Conservation (phyloP, 2,888 invertebrate species). For the Drosophila nr. perissopoda region DNA sequence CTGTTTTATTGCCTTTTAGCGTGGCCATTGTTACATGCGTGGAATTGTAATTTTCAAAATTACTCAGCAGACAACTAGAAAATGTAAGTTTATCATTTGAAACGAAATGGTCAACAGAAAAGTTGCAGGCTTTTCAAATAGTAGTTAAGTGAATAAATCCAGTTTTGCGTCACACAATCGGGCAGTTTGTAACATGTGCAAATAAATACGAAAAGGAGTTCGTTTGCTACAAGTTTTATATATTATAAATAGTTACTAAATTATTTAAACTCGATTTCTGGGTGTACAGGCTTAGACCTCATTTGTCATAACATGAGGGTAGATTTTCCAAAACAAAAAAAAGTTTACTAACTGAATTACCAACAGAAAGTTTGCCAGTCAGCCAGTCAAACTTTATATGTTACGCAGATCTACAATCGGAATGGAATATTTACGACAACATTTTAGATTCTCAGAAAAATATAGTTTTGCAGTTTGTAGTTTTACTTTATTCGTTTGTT, state of each 20-base stretch:
- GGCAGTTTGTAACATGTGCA: neutral
- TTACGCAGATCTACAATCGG: neutral
- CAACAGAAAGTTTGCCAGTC: neutral
- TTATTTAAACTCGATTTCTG: neutral
- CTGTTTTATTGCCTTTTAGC: constrained; percentile 31
- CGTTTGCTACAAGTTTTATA: neutral
- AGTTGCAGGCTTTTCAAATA: neutral
- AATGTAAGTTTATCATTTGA: neutral
- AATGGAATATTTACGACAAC: neutral
- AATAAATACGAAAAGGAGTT: neutral
- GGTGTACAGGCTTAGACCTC: neutral
- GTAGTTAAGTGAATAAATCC: neutral
- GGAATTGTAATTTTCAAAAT: constrained; percentile 34
- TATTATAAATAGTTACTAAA: neutral
- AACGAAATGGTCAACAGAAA: neutral
- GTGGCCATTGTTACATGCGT: neutral
- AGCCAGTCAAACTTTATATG: neutral
- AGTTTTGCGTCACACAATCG: neutral
- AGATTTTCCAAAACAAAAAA: neutral
- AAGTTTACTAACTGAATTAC: neutral
- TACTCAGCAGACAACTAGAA: constrained; percentile 1
- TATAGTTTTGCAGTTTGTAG: neutral
- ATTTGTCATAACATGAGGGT: neutral
- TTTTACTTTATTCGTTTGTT: neutral
- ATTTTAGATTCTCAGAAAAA: neutral